Conservation (phyloP, 2,888 invertebrate species). For the Orthosia gracilis region DNA sequence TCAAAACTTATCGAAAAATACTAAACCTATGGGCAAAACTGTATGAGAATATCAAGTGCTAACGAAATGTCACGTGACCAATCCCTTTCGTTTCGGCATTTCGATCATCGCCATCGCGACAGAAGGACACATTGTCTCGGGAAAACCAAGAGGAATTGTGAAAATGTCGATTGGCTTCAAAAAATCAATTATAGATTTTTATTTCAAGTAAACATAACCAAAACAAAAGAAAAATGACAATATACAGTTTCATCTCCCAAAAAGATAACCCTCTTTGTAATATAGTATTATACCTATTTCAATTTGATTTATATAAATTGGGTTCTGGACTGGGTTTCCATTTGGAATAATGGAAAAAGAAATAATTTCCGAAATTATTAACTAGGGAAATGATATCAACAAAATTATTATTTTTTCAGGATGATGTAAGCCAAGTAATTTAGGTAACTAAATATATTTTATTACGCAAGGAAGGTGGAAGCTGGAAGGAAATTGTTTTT, state of each 20-base stretch:
- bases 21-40: too few species aligned
- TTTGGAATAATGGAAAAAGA: conserved; percentile 10
- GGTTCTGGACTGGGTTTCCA: neutral
- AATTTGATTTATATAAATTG: conserved; percentile 22
- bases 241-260: conserved; percentile 11
- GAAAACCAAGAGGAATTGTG: neutral
- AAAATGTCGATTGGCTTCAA: neutral
- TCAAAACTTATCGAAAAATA: too few species aligned
- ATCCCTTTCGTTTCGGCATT: too few species aligned
- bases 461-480: neutral
- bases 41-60: too few species aligned
- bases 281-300: conserved; percentile 3
- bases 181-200: neutral
- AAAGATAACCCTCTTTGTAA: conserved; percentile 13
- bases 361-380: conserved; percentile 7
- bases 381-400: neutral
- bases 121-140: too few species aligned
- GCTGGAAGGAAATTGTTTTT: neutral
- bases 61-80: too few species aligned
- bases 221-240: neutral
- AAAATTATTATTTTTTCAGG: neutral
- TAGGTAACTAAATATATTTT: neutral
- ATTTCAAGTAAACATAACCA: neutral
- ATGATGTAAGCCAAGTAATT: neutral
- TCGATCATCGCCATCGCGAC: too few species aligned